A percentile compares a stretch with the other conserved stretches of the same genome.
These are phyloP conservation scores for Anniella stebbinsi DNA, from an alignment of 2,797 vertebrate genomes.

Conservation along the genomic window DNA sequence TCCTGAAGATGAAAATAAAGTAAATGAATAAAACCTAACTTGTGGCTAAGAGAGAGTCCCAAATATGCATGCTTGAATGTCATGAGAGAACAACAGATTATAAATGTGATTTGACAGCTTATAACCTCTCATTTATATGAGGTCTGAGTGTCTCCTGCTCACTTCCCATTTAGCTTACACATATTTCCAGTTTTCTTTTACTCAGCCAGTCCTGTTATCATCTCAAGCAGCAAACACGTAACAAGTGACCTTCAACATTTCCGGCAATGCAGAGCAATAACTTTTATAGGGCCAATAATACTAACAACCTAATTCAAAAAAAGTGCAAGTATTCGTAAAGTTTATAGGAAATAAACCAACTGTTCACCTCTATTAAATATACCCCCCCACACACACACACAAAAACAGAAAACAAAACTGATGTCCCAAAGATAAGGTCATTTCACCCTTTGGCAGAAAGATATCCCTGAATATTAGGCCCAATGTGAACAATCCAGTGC, in stretches of 20 bases:
- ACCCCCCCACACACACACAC: neutral
- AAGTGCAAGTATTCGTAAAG: neutral
- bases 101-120: constrained; percentile 16
- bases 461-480: too few relatives aligned
- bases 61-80: neutral
- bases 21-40: constrained; percentile 10
- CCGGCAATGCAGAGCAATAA: neutral
- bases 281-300: neutral
- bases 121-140: fast-evolving
- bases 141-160: neutral
- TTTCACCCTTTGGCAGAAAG: neutral
- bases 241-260: neutral
- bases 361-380: neutral
- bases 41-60: neutral
- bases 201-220: neutral
- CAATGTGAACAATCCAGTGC: neutral
- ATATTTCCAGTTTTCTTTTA: neutral
- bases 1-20: neutral
- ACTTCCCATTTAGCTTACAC: constrained; percentile 7
- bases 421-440: neutral
- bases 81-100: neutral
- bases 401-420: neutral
- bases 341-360: neutral
- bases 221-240: neutral
- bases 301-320: neutral